These are phyloP conservation scores for Pachyrhynchus sulphureomaculatus DNA, from an alignment of 1,140 invertebrate species.

Conservation along the genomic window DNA sequence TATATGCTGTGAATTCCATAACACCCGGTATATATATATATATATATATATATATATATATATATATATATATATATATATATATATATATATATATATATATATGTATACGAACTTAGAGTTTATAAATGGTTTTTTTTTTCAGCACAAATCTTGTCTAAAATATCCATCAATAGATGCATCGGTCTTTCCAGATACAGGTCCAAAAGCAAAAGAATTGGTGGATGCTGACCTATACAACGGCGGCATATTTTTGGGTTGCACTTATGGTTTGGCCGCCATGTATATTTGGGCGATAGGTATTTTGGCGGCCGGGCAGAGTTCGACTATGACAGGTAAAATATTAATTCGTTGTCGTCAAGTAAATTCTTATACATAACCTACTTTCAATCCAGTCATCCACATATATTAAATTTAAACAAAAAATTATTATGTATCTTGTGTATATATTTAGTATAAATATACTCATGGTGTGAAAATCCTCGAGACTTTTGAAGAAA, in stretches of 20 bases:
- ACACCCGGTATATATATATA: too few species aligned
- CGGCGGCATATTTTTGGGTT: conserved; percentile 84
- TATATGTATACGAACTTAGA: too few species aligned
- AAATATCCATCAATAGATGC: conserved; percentile 38
- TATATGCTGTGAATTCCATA: too few species aligned
- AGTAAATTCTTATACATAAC: neutral
- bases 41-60: too few species aligned
- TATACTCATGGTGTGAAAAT: too few species aligned
- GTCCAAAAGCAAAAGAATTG: conserved; percentile 56
- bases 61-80: too few species aligned
- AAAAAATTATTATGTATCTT: too few species aligned
- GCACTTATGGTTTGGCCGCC: conserved; percentile 76
- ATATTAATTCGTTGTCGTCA: neutral
- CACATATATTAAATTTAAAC: neutral
- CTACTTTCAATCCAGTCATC: neutral
- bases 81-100: too few species aligned
- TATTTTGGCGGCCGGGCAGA: conserved; percentile 88
- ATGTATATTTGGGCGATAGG: conserved; percentile 92
- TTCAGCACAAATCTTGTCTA: conserved; percentile 27
- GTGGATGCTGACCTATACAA: conserved; percentile 81
- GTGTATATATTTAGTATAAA: too few species aligned
- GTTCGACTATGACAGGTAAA: conserved; percentile 86
- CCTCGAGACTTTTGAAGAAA: too few species aligned
- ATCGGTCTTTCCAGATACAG: conserved; percentile 40
- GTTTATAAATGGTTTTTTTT: too few species aligned